A percentile compares a stretch with the other conserved stretches of the same genome.
These are phyloP conservation scores for Oreochromis spilurus DNA, from an alignment of 2,113 vertebrate species.

Conservation along the genomic window DNA sequence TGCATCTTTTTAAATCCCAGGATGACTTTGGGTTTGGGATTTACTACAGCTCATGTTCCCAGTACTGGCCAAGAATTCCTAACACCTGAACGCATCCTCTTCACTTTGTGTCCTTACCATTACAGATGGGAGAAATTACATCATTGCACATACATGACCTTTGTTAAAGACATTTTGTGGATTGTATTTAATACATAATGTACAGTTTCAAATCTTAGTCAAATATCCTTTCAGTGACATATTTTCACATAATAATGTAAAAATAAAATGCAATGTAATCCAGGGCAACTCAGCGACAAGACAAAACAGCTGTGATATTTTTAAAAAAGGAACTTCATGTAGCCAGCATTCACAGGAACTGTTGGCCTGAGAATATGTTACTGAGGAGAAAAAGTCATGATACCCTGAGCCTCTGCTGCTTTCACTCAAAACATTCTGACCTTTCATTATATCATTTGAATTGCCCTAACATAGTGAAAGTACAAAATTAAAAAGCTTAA, in stretches of 20 bases:
- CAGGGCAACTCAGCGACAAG: fast-evolving
- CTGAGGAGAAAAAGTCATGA: neutral
- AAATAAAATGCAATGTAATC: neutral
- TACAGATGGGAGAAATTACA: neutral
- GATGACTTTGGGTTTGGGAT: neutral
- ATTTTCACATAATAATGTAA: neutral
- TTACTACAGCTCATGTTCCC: neutral
- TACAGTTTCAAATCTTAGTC: neutral
- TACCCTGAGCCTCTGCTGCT: neutral
- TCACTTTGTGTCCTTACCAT: neutral
- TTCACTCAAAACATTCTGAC: neutral
- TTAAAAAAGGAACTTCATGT: neutral
- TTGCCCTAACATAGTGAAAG: neutral
- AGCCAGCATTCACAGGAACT: neutral
- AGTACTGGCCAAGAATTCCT: neutral
- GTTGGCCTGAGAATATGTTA: neutral
- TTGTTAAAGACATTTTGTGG: neutral
- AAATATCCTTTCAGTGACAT: neutral
- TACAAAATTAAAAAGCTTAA: neutral
- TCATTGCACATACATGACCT: neutral
- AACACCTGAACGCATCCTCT: neutral
- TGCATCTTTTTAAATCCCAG: neutral
- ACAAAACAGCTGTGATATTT: neutral
- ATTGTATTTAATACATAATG: neutral
- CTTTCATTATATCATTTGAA: neutral